Evolutionary conservation across 53 echinoderm and acorn worm species (phyloP).

Genomic region (Astropecten irregularis): DNA sequence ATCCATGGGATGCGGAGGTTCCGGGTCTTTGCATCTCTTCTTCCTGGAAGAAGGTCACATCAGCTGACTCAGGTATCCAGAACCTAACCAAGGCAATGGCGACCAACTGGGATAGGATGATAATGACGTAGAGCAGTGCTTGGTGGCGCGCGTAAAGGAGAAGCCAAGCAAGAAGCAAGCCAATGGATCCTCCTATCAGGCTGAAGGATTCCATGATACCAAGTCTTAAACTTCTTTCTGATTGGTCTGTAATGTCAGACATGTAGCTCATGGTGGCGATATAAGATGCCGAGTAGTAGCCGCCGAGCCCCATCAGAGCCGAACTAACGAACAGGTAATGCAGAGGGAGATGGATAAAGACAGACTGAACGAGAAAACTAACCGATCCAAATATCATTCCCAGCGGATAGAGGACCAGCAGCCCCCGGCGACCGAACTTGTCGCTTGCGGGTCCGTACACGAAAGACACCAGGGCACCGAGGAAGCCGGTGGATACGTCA

Average conservation of each 20-base stretch:
- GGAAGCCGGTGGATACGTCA: neutral
- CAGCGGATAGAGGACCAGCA: neutral
- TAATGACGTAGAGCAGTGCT: neutral
- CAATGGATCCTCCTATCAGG: neutral
- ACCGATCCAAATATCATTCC: slow-evolving; percentile 1
- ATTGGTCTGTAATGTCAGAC: slow-evolving; percentile 2
- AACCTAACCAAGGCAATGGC: neutral
- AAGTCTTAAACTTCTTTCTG: slow-evolving; percentile 1
- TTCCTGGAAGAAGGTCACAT: neutral
- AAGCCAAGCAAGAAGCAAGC: neutral
- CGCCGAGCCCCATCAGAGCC: slow-evolving; percentile 4
- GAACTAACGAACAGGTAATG: neutral
- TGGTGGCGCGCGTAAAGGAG: neutral
- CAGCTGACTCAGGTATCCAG: neutral
- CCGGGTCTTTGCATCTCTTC: neutral
- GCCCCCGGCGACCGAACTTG: slow-evolving; percentile 12
- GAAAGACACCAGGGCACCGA: slow-evolving; percentile 6
- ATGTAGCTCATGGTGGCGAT: slow-evolving; percentile 26
- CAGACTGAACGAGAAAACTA: neutral
- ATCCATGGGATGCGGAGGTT: neutral
- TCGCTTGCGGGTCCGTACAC: slow-evolving; percentile 25
- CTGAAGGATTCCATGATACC: slow-evolving; percentile 1
- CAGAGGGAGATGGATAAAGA: neutral
- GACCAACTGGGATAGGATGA: neutral
- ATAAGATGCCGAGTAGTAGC: neutral